Percentiles rank a stretch among this genome's conserved stretches.
phyloP scores from a whole-genome alignment of 2,888 invertebrate genomes.

The Helobdella robusta region DNA sequence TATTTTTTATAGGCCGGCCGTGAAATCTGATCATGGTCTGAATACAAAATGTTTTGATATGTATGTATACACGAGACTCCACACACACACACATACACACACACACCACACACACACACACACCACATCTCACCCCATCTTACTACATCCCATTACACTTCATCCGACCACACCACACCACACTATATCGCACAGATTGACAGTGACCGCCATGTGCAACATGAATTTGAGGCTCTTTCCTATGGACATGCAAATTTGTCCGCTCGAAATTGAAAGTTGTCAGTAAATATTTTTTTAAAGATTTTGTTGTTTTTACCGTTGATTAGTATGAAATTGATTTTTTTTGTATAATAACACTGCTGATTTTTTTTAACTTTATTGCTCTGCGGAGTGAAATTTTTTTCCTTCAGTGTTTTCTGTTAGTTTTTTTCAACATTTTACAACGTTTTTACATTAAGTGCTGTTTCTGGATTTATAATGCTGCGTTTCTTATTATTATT shows the following conservation, averaged over 20 bases:
- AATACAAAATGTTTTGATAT: too few species aligned
- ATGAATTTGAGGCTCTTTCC: constrained; percentile 40
- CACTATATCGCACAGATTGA: constrained; percentile 34
- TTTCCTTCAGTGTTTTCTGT: background rate
- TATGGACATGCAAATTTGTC: constrained; percentile 39
- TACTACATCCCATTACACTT: too few species aligned
- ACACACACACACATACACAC: too few species aligned
- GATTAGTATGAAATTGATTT: background rate
- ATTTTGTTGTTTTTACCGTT: background rate
- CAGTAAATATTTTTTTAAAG: constrained; percentile 29
- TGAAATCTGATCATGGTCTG: too few species aligned
- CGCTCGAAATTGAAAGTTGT: constrained; percentile 40
- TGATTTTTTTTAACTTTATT: background rate
- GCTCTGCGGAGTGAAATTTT: background rate
- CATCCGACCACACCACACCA: too few species aligned
- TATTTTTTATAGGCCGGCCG: too few species aligned
- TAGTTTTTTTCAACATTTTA: background rate
- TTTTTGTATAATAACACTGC: background rate
- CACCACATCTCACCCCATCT: too few species aligned
- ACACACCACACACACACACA: too few species aligned
- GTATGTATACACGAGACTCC: too few species aligned
- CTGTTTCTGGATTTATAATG: too few species aligned
- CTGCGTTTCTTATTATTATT: too few species aligned
- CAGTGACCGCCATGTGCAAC: constrained; percentile 38
- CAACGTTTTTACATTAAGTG: too few species aligned